Evolutionary conservation across 2,888 invertebrate species (phyloP).

Genomic region (Epinotia brunnichana): DNA sequence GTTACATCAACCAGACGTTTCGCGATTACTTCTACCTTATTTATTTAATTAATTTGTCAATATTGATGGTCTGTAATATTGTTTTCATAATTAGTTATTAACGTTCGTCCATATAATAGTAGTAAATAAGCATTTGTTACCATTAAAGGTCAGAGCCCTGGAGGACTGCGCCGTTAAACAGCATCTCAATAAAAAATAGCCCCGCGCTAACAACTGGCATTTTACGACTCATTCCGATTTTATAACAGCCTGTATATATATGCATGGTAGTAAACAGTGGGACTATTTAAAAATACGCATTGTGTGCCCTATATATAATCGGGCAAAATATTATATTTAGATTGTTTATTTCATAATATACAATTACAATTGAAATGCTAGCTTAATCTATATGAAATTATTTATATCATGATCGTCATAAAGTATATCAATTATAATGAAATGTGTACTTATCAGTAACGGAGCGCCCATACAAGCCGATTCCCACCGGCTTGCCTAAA

Average conservation of each 20-base stretch:
- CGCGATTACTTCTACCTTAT: too few relatives aligned
- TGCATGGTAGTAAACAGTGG: slow-evolving; percentile 52
- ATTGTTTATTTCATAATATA: too few relatives aligned
- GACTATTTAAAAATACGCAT: slow-evolving; percentile 49
- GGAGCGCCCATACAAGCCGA: too few relatives aligned
- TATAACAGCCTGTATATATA: slow-evolving; percentile 59
- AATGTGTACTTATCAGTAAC: too few relatives aligned
- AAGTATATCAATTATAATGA: too few relatives aligned
- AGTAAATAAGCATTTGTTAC: slow-evolving; percentile 58
- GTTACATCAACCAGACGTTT: too few relatives aligned
- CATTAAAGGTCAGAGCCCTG: slow-evolving; percentile 69
- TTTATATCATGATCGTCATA: too few relatives aligned
- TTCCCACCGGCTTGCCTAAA: too few relatives aligned
- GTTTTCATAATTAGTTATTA: background rate
- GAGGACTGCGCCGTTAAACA: slow-evolving; percentile 65
- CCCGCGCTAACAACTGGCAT: slow-evolving; percentile 60
- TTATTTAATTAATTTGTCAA: background rate
- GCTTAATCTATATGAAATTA: too few relatives aligned
- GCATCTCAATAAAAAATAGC: slow-evolving; percentile 70
- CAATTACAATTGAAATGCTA: too few relatives aligned
- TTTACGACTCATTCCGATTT: slow-evolving; percentile 71
- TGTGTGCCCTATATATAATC: background rate
- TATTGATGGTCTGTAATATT: background rate
- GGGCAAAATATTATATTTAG: slow-evolving; percentile 1
- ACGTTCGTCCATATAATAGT: background rate